Percentiles rank a stretch among this genome's conserved stretches.
phyloP scores from a whole-genome alignment of 2,888 invertebrate species.

The Drosophila helvetica region DNA sequence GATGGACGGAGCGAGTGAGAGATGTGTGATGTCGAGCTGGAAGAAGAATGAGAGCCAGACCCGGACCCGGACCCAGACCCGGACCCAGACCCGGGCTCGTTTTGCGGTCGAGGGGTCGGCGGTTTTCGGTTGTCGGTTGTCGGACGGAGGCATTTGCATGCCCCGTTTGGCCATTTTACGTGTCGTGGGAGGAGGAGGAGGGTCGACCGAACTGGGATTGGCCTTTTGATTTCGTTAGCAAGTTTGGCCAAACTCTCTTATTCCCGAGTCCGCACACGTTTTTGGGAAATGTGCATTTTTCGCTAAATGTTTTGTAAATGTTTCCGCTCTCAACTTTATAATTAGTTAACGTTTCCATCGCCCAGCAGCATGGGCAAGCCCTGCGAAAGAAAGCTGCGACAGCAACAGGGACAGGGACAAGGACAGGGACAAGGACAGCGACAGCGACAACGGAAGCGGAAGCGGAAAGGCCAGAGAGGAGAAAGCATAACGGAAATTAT shows the following conservation, averaged over 20 bases:
- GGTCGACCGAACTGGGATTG: slow-evolving; percentile 29
- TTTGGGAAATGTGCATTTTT: slow-evolving; percentile 76
- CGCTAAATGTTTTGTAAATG: slow-evolving; percentile 80
- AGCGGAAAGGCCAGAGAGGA: slow-evolving; percentile 35
- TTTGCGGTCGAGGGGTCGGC: slow-evolving; percentile 58
- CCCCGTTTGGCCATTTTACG: slow-evolving; percentile 44
- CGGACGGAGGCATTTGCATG: slow-evolving; percentile 66
- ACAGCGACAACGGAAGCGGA: slow-evolving; percentile 25
- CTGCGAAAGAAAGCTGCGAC: slow-evolving; percentile 41
- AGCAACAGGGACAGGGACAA: neutral
- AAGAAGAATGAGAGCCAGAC: slow-evolving; percentile 11
- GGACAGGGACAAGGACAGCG: neutral
- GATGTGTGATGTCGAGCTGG: slow-evolving; percentile 19
- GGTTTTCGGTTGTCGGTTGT: slow-evolving; percentile 10
- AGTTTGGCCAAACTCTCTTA: slow-evolving; percentile 39
- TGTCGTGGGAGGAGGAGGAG: slow-evolving; percentile 14
- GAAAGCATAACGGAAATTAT: slow-evolving; percentile 63
- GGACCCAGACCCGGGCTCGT: slow-evolving; percentile 35
- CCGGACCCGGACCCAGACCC: slow-evolving; percentile 1
- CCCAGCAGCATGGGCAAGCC: slow-evolving; percentile 27
- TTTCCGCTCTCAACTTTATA: slow-evolving; percentile 77
- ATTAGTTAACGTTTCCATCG: slow-evolving; percentile 65
- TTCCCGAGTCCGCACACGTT: slow-evolving; percentile 74
- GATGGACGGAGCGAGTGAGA: slow-evolving; percentile 1
- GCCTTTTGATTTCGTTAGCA: slow-evolving; percentile 64